A percentile compares a stretch with the other conserved stretches of the same genome.
phyloP scores from a whole-genome alignment of 2,888 invertebrate species.

The Dicyrtomina minuta region DNA sequence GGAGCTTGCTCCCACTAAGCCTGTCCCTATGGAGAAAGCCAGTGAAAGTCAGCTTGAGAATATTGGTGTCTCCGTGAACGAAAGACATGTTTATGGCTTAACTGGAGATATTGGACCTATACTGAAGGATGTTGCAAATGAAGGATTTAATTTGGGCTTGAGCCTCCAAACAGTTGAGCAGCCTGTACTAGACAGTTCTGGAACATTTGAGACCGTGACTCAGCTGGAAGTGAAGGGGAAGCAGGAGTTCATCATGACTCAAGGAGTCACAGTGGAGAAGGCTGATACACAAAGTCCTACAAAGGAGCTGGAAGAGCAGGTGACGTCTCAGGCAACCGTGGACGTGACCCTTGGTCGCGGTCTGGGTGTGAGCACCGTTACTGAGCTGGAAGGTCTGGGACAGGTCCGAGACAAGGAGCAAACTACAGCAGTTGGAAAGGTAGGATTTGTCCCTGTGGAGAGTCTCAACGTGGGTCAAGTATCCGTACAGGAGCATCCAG shows the following conservation, averaged over 20 bases:
- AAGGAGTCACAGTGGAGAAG: constrained; percentile 3
- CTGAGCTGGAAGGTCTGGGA: constrained; percentile 9
- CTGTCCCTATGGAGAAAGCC: constrained; percentile 7
- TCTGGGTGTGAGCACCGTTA: not conserved
- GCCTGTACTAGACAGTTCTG: not conserved
- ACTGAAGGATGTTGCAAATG: not conserved
- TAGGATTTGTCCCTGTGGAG: not conserved
- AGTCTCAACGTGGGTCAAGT: constrained; percentile 15
- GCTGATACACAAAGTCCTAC: constrained; percentile 30
- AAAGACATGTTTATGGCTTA: constrained; percentile 17
- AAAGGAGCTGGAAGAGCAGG: constrained; percentile 3
- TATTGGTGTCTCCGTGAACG: constrained; percentile 9
- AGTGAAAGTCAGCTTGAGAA: constrained; percentile 13
- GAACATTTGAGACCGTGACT: not conserved
- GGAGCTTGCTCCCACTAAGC: constrained; percentile 12
- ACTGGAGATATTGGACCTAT: not conserved
- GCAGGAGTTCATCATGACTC: constrained; percentile 14
- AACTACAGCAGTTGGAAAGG: not conserved
- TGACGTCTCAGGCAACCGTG: constrained; percentile 12
- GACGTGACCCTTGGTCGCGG: constrained; percentile 18
- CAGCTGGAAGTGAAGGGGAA: constrained; percentile 13
- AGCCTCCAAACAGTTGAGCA: not conserved
- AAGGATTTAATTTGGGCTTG: constrained; percentile 13
- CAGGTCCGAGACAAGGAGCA: not conserved
- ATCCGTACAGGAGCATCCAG: constrained; percentile 2